Percentiles rank a stretch among this genome's conserved stretches.
Conservation (phyloP, 2,113 vertebrate species). For the Gnathonemus longibarbis region DNA sequence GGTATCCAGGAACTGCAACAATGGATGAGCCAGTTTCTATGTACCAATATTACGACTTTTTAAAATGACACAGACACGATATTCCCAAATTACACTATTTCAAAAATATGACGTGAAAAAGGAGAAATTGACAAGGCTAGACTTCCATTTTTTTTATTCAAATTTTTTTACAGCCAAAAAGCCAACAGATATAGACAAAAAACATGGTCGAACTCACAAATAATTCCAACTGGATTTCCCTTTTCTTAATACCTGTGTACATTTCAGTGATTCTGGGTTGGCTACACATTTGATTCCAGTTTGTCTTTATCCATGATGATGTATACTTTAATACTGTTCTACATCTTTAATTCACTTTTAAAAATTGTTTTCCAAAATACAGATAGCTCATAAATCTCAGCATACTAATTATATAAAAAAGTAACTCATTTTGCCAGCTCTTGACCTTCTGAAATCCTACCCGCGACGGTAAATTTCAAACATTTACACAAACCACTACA, state of each 20-base stretch:
- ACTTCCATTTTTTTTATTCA: constrained; percentile 42
- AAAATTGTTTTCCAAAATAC: constrained; percentile 19
- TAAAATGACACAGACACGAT: background rate
- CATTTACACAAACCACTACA: constrained; percentile 71
- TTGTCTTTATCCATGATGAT: constrained; percentile 24
- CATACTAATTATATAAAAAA: constrained; percentile 48
- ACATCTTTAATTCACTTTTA: constrained; percentile 16
- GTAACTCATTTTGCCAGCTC: constrained; percentile 57
- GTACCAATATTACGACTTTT: background rate
- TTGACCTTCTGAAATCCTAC: constrained; percentile 57
- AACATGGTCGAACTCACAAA: constrained; percentile 32
- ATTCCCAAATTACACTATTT: background rate
- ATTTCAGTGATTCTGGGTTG: background rate
- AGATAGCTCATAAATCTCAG: constrained; percentile 50
- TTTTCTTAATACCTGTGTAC: constrained; percentile 15
- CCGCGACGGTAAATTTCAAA: constrained; percentile 63
- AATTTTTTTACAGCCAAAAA: constrained; percentile 49
- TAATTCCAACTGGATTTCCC: constrained; percentile 20
- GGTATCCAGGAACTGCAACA: background rate
- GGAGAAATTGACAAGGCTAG: background rate
- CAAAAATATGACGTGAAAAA: background rate
- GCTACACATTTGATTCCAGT: constrained; percentile 14
- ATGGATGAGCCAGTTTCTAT: background rate
- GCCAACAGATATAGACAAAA: constrained; percentile 45
- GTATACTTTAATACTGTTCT: constrained; percentile 41